phyloP scores from a whole-genome alignment of 2,797 vertebrate genomes.

The Chiloscyllium punctatum region DNA sequence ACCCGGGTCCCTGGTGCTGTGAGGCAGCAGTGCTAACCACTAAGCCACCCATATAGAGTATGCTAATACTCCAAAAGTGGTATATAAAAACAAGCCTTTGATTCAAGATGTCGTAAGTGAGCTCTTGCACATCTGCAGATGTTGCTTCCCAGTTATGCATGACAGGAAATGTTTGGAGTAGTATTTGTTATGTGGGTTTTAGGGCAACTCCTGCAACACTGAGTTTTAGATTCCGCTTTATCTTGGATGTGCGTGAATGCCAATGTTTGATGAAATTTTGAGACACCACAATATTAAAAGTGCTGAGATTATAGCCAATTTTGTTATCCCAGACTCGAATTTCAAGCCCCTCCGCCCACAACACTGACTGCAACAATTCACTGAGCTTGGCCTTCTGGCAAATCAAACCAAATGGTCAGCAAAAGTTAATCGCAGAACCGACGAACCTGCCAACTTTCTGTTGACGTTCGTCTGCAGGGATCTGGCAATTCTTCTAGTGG shows the following conservation, averaged over 20 bases:
- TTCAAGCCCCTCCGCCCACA: not conserved
- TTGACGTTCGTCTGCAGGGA: not conserved
- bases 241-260: not conserved
- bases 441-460: not conserved
- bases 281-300: not conserved
- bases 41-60: too few species aligned
- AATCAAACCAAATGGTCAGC: not conserved
- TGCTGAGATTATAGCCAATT: not conserved
- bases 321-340: not conserved
- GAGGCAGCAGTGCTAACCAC: too few species aligned
- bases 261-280: not conserved
- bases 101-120: not conserved
- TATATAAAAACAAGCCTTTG: not conserved
- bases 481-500: not conserved
- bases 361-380: not conserved
- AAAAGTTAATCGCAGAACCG: not conserved
- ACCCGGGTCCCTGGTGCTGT: too few species aligned
- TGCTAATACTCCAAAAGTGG: too few species aligned
- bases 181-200: not conserved
- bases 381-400: too few species aligned
- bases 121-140: not conserved
- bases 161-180: not conserved
- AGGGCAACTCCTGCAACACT: too few species aligned
- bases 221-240: too few species aligned
- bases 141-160: not conserved